A percentile compares a stretch with the other conserved stretches of the same genome.
Evolutionary conservation across 2,888 invertebrate species (phyloP).

Genomic region (Mesochorus sp.): DNA sequence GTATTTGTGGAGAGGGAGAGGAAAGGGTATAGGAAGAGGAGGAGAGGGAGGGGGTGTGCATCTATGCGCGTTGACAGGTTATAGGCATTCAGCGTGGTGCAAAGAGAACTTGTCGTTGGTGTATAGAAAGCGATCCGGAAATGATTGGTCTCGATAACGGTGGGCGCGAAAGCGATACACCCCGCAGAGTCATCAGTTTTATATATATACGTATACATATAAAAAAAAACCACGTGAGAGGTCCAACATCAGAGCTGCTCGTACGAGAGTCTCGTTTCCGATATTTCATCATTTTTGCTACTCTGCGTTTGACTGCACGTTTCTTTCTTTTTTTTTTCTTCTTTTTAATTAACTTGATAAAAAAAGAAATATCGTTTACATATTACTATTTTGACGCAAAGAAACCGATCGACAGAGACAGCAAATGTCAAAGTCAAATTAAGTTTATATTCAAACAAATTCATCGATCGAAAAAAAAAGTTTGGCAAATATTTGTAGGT

Average conservation of each 20-base stretch:
- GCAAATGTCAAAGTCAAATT: too few species aligned
- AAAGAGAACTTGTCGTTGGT: constrained; percentile 38
- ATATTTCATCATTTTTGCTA: constrained; percentile 13
- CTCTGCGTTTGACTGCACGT: constrained; percentile 11
- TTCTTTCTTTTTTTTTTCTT: not conserved
- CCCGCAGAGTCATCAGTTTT: not conserved
- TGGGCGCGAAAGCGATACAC: constrained; percentile 15
- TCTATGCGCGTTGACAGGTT: constrained; percentile 26
- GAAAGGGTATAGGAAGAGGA: too few species aligned
- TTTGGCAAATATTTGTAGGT: too few species aligned
- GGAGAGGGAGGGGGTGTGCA: constrained; percentile 4
- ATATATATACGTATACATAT: not conserved
- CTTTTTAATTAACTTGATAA: not conserved
- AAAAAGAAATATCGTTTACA: too few species aligned
- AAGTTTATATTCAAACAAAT: too few species aligned
- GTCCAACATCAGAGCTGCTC: not conserved
- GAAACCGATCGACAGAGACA: not conserved
- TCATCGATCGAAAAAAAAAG: too few species aligned
- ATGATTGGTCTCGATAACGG: constrained; percentile 58
- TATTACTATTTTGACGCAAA: not conserved
- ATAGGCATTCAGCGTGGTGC: constrained; percentile 25
- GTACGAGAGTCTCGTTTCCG: too few species aligned
- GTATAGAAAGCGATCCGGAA: constrained; percentile 56
- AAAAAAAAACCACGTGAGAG: not conserved
- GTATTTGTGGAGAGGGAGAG: too few species aligned